Base-by-base conservation (phyloP, 2,797 vertebrate species). In the Macrochelys suwanniensis region DNA sequence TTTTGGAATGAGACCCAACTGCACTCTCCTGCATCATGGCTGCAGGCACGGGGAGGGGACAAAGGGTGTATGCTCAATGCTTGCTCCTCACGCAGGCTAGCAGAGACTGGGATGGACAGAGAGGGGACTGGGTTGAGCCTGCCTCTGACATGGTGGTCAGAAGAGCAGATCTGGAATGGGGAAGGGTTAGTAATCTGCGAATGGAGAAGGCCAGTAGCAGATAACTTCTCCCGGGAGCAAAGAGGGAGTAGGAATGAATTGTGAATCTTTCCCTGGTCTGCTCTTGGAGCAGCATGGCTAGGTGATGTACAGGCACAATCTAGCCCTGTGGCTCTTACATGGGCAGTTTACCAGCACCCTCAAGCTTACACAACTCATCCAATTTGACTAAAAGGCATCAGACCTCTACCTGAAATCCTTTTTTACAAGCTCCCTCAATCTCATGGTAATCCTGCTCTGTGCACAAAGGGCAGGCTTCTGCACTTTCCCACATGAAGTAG, bases 401-500 rank as follows among this genome's bases (percentile, higher is more conserved):
- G 11, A 33, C 4, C 5, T 80, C 88, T 98, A 99, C 99, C 99
- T 99, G 99, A 49, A 99, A 97, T 94, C 99, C 99, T 81, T 98
- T 98, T 93, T 98, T 99, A 97, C 99, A 99, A 86, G 98, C 99
- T 84, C 99, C 99, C 85, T 99, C 99, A 61, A 99, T 99, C 95
- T 98, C 98, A 1, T 99, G 99, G 96, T 99, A 99, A 97, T 99
- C 99, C 51, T 98, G 98, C 74, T 98, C 98, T 0, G 99, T 99
- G 97, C 99, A 99, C 80, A 99, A 98, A 25, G 99, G 99, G 94
- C 99, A 99, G 33, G 99, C 99, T 83, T 99, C 99, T 1, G 99
- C 98, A 89, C 99, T 99, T 97, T 99, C 99, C 99, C 99, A 99
- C 15, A 99, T 92, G 87, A 99, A 99, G 96, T 99, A 96, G 97